These are phyloP conservation scores for Laterallus jamaicensis DNA, from an alignment of 2,113 vertebrate genomes.

Conservation along the genomic window DNA sequence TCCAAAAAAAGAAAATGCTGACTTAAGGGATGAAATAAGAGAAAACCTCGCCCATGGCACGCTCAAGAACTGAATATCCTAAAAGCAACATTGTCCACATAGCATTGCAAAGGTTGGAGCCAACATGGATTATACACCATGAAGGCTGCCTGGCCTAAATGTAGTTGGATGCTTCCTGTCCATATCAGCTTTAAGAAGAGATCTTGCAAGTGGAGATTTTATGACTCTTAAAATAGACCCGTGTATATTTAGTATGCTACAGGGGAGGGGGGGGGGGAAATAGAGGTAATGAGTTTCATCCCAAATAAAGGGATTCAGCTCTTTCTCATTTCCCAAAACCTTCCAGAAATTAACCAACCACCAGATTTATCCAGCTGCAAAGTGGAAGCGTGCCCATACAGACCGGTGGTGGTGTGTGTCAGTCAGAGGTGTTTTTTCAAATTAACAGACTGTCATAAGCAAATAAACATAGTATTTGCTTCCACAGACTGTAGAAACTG, in stretches of 20 bases:
- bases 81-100: neutral
- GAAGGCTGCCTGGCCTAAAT: neutral
- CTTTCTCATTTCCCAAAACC: conserved; percentile 2
- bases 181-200: neutral
- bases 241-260: neutral
- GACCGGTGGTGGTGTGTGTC: neutral
- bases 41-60: neutral
- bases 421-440: neutral
- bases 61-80: neutral
- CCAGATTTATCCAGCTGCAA: neutral
- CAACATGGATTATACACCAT: neutral
- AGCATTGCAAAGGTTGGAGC: neutral
- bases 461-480: neutral
- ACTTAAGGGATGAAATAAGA: neutral
- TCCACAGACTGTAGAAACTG: neutral
- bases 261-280: too few relatives aligned
- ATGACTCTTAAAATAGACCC: neutral
- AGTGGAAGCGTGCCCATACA: neutral
- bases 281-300: neutral
- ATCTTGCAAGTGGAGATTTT: neutral
- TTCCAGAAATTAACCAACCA: neutral
- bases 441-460: neutral
- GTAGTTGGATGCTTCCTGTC: neutral
- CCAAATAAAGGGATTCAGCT: neutral
- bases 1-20: neutral